Percentiles rank a stretch among this genome's conserved stretches.
Conservation (phyloP, 2,888 invertebrate species). For the Drosophila maculinotata region DNA sequence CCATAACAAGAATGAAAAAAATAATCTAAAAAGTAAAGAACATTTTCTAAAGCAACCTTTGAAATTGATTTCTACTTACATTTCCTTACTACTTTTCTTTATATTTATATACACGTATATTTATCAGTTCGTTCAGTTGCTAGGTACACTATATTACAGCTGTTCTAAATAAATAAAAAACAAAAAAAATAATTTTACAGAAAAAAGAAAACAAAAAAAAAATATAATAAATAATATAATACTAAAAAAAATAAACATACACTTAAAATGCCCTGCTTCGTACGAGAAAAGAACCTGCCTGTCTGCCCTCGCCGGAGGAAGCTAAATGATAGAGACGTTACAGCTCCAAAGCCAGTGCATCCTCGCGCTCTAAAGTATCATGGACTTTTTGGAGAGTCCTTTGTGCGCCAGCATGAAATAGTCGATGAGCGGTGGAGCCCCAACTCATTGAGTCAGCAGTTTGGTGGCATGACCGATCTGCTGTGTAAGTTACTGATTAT, state of each 20-base stretch:
- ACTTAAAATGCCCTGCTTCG: conserved; percentile 33
- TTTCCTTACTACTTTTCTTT: neutral
- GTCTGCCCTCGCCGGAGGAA: conserved; percentile 22
- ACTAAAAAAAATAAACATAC: neutral
- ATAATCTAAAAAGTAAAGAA: neutral
- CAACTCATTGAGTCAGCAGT: conserved; percentile 75
- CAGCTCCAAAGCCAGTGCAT: conserved; percentile 76
- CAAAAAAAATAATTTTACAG: neutral
- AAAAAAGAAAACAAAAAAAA: neutral
- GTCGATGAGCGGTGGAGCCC: conserved; percentile 82
- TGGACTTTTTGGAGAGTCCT: conserved; percentile 81
- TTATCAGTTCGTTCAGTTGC: neutral
- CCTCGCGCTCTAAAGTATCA: conserved; percentile 76
- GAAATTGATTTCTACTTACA: neutral
- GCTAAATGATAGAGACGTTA: conserved; percentile 25
- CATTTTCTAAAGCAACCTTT: neutral
- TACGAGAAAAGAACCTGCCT: conserved; percentile 5
- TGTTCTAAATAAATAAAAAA: conserved; percentile 1
- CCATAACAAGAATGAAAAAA: too few species aligned
- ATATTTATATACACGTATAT: too few species aligned
- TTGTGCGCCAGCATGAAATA: conserved; percentile 80
- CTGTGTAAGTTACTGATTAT: conserved; percentile 67
- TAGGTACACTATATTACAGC: conserved; percentile 24
- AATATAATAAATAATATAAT: neutral
- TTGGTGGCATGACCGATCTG: conserved; percentile 76